These are phyloP conservation scores for Hoplodrina blanda DNA, from an alignment of 2,888 invertebrate species.

Conservation along the genomic window DNA sequence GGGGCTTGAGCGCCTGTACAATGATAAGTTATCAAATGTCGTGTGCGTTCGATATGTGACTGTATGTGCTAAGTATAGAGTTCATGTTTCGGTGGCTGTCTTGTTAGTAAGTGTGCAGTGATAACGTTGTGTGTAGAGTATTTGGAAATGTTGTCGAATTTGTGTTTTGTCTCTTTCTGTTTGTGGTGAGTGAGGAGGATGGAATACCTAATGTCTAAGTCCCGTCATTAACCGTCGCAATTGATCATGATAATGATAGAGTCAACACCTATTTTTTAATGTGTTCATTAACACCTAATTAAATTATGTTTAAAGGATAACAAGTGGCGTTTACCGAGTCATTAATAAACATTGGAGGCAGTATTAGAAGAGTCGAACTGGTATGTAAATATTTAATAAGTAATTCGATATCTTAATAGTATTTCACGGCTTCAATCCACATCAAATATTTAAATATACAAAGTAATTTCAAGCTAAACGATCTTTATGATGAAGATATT, in stretches of 20 bases:
- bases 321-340: slow-evolving; percentile 14
- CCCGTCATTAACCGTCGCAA: slow-evolving; percentile 67
- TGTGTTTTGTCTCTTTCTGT: slow-evolving; percentile 58
- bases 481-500: slow-evolving; percentile 49
- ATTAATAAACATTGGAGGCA: slow-evolving; percentile 34
- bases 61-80: slow-evolving; percentile 69
- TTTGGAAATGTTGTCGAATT: slow-evolving; percentile 64
- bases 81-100: slow-evolving; percentile 63
- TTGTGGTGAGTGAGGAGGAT: slow-evolving; percentile 53
- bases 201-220: slow-evolving; percentile 64
- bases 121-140: slow-evolving; percentile 67
- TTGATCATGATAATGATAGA: slow-evolving; percentile 56
- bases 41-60: slow-evolving; percentile 74
- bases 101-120: slow-evolving; percentile 65
- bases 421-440: slow-evolving; percentile 31
- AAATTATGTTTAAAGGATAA: slow-evolving; percentile 37
- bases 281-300: slow-evolving; percentile 49
- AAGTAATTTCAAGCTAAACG: slow-evolving; percentile 52
- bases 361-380: slow-evolving; percentile 20
- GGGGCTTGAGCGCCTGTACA: slow-evolving; percentile 88
- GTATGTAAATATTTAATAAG: slow-evolving; percentile 46
- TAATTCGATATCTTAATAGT: slow-evolving; percentile 34
- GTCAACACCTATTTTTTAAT: slow-evolving; percentile 34
- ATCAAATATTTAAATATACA: slow-evolving; percentile 55
- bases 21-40: slow-evolving; percentile 85